Evolutionary conservation across 2,888 invertebrate species (phyloP), one percentile per base, ranked within the genome.

Genomic region (Nomada lathburiana): DNA sequence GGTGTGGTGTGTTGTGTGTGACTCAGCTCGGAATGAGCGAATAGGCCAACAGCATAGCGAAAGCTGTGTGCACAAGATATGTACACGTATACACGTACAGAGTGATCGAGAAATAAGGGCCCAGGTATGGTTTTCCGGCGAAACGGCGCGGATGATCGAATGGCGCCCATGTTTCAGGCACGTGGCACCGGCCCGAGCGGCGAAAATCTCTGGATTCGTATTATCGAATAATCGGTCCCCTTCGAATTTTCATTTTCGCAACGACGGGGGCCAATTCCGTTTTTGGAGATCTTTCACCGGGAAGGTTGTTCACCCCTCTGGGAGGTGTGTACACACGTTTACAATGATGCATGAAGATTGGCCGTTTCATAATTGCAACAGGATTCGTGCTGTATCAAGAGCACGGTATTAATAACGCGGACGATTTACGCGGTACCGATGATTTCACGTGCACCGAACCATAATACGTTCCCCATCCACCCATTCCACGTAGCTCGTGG

Each of bases 1-100:
- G 68, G 55, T 64, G 65, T 65, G 62, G 67, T 63, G 89, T 71
- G 76, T 85, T 87, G 86, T 85, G 89, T 91, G 91, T 92, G 92
- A 92, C 91, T 92, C 92, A 92, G 89, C 89, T 84, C 82, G 86
- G 86, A 91, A 91, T 87, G 88, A 90, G 85, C 90, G 90, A 90
- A 91, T 90, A 91, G 90, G 85, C 90, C 89, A 88, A 86, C 88
- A 84, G 78, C 84, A 87, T 85, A 83, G 85, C 88, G 86, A 89
- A 89, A 89, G 87, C 88, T 81, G 63, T 80, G 80, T 84, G 76
- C 80, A 76, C 83, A 62, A 74, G 83, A 80, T 79, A 11, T 47
- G 10, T 36, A 76, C 78, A 86, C 81, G 76, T 69, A 62, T 16
- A 67, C 77, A 78, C 76, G 65, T 80, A 87, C 85, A 73, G 76